Evolutionary conservation across 2,797 vertebrate species (phyloP).

Genomic region (Pteronotus mesoamericanus): DNA sequence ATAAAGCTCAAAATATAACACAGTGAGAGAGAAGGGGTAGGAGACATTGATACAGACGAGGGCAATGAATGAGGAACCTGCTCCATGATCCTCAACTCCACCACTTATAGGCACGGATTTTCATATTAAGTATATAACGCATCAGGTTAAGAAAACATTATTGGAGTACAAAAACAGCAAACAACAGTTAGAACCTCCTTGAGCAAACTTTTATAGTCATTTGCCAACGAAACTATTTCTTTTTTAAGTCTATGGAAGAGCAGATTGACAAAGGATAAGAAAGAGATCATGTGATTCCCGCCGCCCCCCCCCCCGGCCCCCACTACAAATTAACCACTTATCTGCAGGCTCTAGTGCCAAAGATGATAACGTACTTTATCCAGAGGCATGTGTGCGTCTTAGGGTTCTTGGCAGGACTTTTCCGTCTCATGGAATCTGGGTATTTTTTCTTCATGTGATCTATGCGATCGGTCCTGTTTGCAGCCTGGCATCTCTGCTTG

Average conservation of each 20-base stretch:
- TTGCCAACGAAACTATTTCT: not conserved
- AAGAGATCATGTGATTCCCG: not conserved
- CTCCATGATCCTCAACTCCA: too few relatives aligned
- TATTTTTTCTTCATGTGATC: not conserved
- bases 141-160: not conserved
- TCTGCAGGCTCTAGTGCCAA: not conserved
- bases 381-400: not conserved
- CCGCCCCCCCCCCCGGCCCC: too few relatives aligned
- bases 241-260: not conserved
- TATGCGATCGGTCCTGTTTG: not conserved
- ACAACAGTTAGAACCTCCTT: not conserved
- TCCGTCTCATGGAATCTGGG: not conserved
- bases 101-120: not conserved
- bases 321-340: not conserved
- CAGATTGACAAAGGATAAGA: not conserved
- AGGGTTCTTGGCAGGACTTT: not conserved
- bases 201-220: not conserved
- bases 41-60: not conserved
- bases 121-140: not conserved
- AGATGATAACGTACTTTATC: not conserved
- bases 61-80: not conserved
- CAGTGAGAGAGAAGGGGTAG: not conserved
- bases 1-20: not conserved
- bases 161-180: not conserved
- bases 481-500: not conserved